Evolutionary conservation across 2,888 invertebrate genomes (phyloP).

Genomic region (Caenorhabditis uteleia): DNA sequence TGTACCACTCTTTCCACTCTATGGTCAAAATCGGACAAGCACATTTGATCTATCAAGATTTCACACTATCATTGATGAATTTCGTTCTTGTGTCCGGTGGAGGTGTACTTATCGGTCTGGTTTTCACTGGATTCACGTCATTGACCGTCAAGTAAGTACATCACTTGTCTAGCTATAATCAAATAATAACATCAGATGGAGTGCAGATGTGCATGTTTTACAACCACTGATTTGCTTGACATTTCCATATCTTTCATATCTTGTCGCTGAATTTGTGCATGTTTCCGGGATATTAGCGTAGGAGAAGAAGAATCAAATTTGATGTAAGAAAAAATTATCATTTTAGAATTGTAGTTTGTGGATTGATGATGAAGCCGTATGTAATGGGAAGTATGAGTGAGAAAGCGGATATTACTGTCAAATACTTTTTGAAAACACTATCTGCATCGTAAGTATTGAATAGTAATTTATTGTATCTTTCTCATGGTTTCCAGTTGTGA

Average conservation of each 20-base stretch:
- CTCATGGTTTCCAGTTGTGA: constrained; percentile 77
- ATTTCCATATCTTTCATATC: constrained; percentile 93
- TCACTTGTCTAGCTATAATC: constrained; percentile 1
- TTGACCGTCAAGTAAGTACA: constrained; percentile 54
- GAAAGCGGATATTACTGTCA: constrained; percentile 56
- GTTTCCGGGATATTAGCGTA: constrained; percentile 97
- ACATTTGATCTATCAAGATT: constrained; percentile 52
- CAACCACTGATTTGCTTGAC: constrained; percentile 97
- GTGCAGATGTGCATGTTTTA: constrained; percentile 91
- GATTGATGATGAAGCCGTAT: constrained; percentile 85
- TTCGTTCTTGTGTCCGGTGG: constrained; percentile 63
- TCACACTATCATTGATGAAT: constrained; percentile 47
- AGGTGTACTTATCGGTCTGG: constrained; percentile 60
- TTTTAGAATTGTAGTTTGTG: constrained; percentile 93
- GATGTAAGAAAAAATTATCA: background rate
- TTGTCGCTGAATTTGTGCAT: constrained; percentile 96
- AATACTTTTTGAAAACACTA: constrained; percentile 97
- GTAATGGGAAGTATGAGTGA: constrained; percentile 60
- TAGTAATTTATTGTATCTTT: background rate
- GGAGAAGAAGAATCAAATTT: constrained; percentile 74
- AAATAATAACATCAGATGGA: constrained; percentile 77
- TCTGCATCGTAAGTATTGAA: constrained; percentile 77
- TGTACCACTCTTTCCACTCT: constrained; percentile 59
- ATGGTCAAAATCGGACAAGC: constrained; percentile 58
- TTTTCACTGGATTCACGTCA: constrained; percentile 55